Evolutionary conservation across 2,797 vertebrate species (phyloP).

Genomic region (Salmo trutta): DNA sequence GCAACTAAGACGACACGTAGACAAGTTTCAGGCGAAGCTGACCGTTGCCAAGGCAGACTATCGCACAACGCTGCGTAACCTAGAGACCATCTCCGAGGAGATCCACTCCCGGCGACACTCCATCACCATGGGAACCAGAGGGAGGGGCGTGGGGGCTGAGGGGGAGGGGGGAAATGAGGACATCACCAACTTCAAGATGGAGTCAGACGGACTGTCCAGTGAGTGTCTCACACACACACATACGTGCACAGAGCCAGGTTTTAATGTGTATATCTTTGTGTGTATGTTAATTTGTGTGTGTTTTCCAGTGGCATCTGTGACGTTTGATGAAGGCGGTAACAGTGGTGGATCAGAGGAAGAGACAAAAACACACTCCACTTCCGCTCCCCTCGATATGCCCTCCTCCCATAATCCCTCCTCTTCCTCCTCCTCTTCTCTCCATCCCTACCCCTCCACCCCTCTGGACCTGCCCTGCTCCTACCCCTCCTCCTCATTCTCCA

Average conservation of each 20-base stretch:
- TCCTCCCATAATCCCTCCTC: constrained; percentile 34
- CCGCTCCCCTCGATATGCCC: constrained; percentile 71
- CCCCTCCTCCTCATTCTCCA: constrained; percentile 42
- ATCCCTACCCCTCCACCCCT: constrained; percentile 70
- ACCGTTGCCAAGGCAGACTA: constrained; percentile 88
- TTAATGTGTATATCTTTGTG: constrained; percentile 7
- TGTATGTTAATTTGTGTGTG: constrained; percentile 20
- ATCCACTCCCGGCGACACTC: constrained; percentile 91
- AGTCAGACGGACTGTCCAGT: constrained; percentile 89
- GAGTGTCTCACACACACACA: constrained; percentile 62
- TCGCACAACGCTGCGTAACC: constrained; percentile 86
- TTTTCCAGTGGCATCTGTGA: constrained; percentile 89
- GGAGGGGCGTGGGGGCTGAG: constrained; percentile 90
- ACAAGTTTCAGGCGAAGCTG: constrained; percentile 89
- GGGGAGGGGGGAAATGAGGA: constrained; percentile 78
- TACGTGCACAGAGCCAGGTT: background rate
- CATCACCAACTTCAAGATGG: constrained; percentile 78
- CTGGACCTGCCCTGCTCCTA: constrained; percentile 63
- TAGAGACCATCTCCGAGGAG: constrained; percentile 96
- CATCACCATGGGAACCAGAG: constrained; percentile 86
- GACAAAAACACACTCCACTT: constrained; percentile 74
- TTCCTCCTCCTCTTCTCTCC: constrained; percentile 49
- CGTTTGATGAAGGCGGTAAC: constrained; percentile 85
- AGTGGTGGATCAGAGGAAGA: constrained; percentile 87
- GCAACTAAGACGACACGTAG: constrained; percentile 91